Evolutionary conservation across 2,888 invertebrate genomes (phyloP).

Genomic region (Hydrotaea cyrtoneurina): DNA sequence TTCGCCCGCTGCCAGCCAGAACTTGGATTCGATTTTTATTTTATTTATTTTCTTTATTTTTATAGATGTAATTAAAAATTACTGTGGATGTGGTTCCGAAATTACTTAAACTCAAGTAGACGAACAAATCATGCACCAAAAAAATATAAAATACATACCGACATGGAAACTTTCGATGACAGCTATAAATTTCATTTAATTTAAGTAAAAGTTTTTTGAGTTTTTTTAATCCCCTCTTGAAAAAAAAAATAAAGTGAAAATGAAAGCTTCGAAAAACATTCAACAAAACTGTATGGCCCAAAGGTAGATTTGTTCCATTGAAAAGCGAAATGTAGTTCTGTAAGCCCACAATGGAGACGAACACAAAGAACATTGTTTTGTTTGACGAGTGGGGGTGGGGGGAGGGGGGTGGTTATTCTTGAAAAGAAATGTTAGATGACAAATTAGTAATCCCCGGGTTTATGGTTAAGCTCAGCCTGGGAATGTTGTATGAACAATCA

Average conservation of each 20-base stretch:
- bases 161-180: constrained; percentile 58
- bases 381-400: too few relatives aligned
- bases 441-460: constrained; percentile 48
- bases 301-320: background rate
- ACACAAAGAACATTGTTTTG: background rate
- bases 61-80: constrained; percentile 64
- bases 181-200: constrained; percentile 59
- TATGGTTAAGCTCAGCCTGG: background rate
- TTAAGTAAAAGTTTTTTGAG: constrained; percentile 53
- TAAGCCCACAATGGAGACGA: background rate
- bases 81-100: constrained; percentile 47
- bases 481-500: background rate
- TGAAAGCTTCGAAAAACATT: constrained; percentile 38
- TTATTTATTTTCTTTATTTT: constrained; percentile 45
- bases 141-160: too few relatives aligned
- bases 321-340: constrained; percentile 40
- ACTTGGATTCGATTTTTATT: constrained; percentile 42
- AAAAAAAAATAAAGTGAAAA: constrained; percentile 39
- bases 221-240: constrained; percentile 47
- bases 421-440: constrained; percentile 15
- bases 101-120: constrained; percentile 16
- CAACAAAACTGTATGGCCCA: background rate
- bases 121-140: background rate
- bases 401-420: background rate
- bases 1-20: too few relatives aligned